phyloP scores from a whole-genome alignment of 2,888 invertebrate species.

The Agrochola macilenta region DNA sequence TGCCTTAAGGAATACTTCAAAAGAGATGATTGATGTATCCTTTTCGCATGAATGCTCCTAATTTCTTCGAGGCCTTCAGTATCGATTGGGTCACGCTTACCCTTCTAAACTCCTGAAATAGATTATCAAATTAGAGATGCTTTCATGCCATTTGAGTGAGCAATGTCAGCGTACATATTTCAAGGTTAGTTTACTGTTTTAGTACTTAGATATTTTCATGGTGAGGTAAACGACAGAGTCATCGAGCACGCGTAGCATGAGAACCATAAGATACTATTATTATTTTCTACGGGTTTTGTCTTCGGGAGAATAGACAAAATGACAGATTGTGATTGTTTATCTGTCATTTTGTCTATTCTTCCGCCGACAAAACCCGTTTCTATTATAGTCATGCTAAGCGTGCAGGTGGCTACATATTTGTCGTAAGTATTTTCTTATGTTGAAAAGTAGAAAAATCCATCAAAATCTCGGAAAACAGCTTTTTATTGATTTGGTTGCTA shows the following conservation, averaged over 20 bases:
- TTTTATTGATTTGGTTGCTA: not conserved
- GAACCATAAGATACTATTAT: too few species aligned
- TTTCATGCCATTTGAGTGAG: conserved; percentile 42
- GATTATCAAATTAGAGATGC: conserved; percentile 51
- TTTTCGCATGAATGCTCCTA: conserved; percentile 36
- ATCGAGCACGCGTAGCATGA: too few species aligned
- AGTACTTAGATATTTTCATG: conserved; percentile 1
- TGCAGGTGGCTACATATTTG: not conserved
- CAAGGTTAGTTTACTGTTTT: conserved; percentile 12
- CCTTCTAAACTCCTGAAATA: conserved; percentile 54
- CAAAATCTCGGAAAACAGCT: not conserved
- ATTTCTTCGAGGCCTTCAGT: conserved; percentile 42
- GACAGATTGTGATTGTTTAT: too few species aligned
- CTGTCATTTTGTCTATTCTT: too few species aligned
- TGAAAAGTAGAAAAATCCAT: not conserved
- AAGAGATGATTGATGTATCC: conserved; percentile 27
- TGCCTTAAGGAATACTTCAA: conserved; percentile 28
- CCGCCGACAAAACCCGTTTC: too few species aligned
- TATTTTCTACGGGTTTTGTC: too few species aligned
- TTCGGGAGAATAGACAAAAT: too few species aligned
- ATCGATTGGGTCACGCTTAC: conserved; percentile 42
- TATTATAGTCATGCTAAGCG: too few species aligned
- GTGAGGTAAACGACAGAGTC: not conserved
- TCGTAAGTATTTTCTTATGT: not conserved
- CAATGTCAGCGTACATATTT: conserved; percentile 27